Evolutionary conservation across 1,140 invertebrate genomes (phyloP), one percentile per base, ranked within the genome.

Genomic region (Goniozus legneri): DNA sequence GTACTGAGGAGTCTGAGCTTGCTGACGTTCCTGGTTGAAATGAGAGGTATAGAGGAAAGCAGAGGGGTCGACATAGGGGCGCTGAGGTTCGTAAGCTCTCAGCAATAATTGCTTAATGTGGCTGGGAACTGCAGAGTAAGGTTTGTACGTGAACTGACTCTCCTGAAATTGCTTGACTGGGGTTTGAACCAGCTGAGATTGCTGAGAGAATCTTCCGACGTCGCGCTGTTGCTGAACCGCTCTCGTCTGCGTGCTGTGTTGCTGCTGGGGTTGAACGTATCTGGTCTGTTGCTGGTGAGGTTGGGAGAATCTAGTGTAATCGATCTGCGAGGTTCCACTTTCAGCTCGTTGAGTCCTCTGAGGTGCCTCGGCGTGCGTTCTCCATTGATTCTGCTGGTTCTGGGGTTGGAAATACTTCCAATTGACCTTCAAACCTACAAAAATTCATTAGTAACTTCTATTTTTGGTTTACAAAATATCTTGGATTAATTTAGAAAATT

Each of bases 41-140:
- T 35, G 44, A 12, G 50, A 30, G n/a, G 54, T 36, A 16, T 76
- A 73, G 2, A 71, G 44, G 44, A 66, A 67, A 1, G 67, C 60
- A 0, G 63, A 27, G 0, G 65, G 71, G 31, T 75, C 71, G 4
- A 65, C 59, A 36, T 74, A 73, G 8, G 67, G 56, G 3, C 34
- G 41, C 20, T 69, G 65, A 0, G 69, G 59, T 20, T 65, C 58
- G 32, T 69, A 76, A 43, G 54, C 57, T 2, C 69, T 44, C 2
- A 58, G 33, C 2, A 75, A 53, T 10, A 71, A 40, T 27, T 73
- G 61, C 27, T 65, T 72, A 7, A 69, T 66, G 22, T 73, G 57
- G 3, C 21, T 3, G 3, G 71, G 71, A 2, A 67, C 47, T 27
- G 58, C 58, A 0, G 64, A 56, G 4, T 65, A 69, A 0, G 67